Evolutionary conservation across 2,797 vertebrate species (phyloP).

Genomic region (Cynopterus sphinx): DNA sequence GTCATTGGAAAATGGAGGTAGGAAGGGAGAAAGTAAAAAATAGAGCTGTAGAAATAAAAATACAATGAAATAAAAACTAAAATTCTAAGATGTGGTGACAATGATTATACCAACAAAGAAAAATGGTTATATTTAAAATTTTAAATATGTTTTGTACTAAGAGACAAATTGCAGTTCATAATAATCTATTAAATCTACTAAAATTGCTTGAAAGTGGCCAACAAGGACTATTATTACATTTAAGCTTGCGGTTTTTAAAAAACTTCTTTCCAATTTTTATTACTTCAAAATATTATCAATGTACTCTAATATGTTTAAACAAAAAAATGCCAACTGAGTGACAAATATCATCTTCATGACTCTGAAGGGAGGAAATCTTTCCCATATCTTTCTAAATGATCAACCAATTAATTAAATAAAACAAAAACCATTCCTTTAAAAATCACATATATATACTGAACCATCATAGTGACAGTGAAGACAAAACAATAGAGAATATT

Average conservation of each 20-base stretch:
- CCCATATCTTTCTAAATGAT: background rate
- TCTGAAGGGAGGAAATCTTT: background rate
- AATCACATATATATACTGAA: background rate
- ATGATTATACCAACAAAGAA: background rate
- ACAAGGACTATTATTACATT: background rate
- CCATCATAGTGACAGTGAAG: background rate
- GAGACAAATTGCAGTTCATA: background rate
- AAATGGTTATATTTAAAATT: background rate
- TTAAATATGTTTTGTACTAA: background rate
- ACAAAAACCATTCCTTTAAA: background rate
- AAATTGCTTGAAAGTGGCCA: background rate
- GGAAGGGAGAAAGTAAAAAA: background rate
- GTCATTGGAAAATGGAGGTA: background rate
- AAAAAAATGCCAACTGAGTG: background rate
- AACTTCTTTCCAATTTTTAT: background rate
- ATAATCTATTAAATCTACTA: background rate
- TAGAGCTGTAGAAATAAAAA: background rate
- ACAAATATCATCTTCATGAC: background rate
- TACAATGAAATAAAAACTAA: background rate
- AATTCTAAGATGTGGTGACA: background rate
- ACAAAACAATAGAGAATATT: background rate
- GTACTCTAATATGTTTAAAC: background rate
- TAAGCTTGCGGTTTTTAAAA: background rate
- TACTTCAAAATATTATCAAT: background rate
- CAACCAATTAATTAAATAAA: background rate